These are phyloP conservation scores for Malurus leucopterus DNA, from an alignment of 2,797 vertebrate genomes.

Conservation along the genomic window DNA sequence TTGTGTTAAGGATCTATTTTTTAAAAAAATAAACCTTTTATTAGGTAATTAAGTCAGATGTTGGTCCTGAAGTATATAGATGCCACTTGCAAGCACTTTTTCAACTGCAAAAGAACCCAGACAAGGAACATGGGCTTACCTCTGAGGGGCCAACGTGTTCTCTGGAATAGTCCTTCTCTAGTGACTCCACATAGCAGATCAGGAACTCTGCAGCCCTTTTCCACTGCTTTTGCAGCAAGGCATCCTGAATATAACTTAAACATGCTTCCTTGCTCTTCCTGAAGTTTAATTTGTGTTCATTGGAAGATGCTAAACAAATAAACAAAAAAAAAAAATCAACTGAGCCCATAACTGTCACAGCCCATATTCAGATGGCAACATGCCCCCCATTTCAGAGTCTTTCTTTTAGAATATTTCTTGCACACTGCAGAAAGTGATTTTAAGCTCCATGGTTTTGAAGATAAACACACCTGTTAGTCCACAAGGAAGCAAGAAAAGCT, in stretches of 20 bases:
- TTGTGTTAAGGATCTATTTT: background rate
- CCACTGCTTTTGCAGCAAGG: slow-evolving; percentile 85
- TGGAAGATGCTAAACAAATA: slow-evolving; percentile 28
- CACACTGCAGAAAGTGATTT: background rate
- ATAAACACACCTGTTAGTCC: background rate
- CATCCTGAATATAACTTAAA: slow-evolving; percentile 78
- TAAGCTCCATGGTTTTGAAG: background rate
- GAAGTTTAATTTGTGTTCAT: slow-evolving; percentile 68
- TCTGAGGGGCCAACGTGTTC: slow-evolving; percentile 53
- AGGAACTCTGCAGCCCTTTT: slow-evolving; percentile 82
- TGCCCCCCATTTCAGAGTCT: background rate
- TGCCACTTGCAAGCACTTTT: background rate
- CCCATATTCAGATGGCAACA: background rate
- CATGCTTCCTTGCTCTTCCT: slow-evolving; percentile 71
- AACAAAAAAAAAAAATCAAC: background rate
- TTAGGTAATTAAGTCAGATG: background rate
- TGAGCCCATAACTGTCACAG: background rate
- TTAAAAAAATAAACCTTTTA: background rate
- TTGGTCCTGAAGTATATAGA: background rate
- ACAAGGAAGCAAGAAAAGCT: background rate
- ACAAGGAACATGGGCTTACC: slow-evolving; percentile 56
- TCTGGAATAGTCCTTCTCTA: slow-evolving; percentile 69
- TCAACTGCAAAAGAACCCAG: background rate
- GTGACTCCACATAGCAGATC: slow-evolving; percentile 74
- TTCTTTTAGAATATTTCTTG: background rate